These are phyloP conservation scores for Athene noctua DNA, from an alignment of 2,113 vertebrate genomes.

Conservation along the genomic window DNA sequence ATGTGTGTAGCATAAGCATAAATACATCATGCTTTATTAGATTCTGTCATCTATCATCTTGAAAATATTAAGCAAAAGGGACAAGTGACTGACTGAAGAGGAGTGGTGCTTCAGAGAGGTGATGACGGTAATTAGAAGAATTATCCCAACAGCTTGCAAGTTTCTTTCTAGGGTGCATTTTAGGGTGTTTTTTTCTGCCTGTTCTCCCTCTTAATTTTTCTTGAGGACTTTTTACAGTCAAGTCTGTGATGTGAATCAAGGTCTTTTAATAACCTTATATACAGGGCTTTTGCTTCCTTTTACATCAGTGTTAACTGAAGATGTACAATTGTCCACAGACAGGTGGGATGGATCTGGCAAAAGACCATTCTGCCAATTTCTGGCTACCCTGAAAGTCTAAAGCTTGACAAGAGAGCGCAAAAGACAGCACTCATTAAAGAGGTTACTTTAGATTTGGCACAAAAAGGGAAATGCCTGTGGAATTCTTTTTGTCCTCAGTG, in stretches of 20 bases:
- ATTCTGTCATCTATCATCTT: neutral
- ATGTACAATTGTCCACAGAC: neutral
- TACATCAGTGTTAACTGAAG: neutral
- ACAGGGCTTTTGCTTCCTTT: neutral
- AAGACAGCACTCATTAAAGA: constrained; percentile 32
- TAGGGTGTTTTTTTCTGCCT: neutral
- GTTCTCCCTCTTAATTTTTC: neutral
- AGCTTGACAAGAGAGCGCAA: constrained; percentile 4
- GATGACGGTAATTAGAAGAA: neutral
- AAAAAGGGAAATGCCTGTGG: constrained; percentile 40
- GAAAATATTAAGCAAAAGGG: neutral
- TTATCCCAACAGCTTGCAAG: neutral
- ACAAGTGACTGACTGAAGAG: neutral
- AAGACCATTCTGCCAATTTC: neutral
- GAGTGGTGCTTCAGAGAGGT: neutral
- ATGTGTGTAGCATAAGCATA: neutral
- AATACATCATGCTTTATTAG: neutral
- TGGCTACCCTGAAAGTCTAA: neutral
- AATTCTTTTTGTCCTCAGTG: constrained; percentile 17
- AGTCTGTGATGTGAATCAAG: neutral
- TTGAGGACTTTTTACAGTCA: neutral
- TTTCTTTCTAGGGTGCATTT: neutral
- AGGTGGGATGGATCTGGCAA: neutral
- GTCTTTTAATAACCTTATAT: neutral
- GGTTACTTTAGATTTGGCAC: constrained; percentile 37